Evolutionary conservation across 2,888 invertebrate species (phyloP).

Genomic region (Cerastoderma edule): DNA sequence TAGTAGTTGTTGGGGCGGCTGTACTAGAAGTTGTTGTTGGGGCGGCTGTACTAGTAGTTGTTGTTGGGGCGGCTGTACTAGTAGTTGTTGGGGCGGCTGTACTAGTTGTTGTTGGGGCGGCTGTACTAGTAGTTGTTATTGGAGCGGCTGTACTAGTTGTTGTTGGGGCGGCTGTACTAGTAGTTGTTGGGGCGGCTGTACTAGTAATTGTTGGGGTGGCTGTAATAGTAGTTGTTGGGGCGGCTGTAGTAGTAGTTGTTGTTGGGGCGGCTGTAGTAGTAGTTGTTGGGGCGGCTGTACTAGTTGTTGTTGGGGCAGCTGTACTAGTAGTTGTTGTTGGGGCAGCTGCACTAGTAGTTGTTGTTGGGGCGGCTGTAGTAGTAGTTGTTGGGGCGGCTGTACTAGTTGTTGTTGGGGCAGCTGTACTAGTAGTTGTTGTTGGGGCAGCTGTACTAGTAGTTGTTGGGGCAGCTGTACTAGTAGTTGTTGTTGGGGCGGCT

Average conservation of each 20-base stretch:
- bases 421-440: slow-evolving; percentile 33
- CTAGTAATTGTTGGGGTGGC: not conserved
- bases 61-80: not conserved
- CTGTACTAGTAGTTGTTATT: not conserved
- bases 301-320: slow-evolving; percentile 21
- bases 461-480: not conserved
- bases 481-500: not conserved
- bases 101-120: not conserved
- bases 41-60: not conserved
- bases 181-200: slow-evolving; percentile 3
- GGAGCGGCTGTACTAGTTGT: not conserved
- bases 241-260: slow-evolving; percentile 10
- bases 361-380: not conserved
- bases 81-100: not conserved
- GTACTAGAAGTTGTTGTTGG: not conserved
- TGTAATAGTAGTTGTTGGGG: not conserved
- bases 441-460: slow-evolving; percentile 17
- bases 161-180: slow-evolving; percentile 4
- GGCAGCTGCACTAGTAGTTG: not conserved
- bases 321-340: no score
- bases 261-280: slow-evolving; percentile 2
- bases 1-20: not conserved
- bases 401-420: slow-evolving; percentile 33
- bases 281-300: slow-evolving; percentile 17
- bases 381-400: slow-evolving; percentile 24